Conservation (phyloP, 2,888 invertebrate species). For the Carcina quercana region DNA sequence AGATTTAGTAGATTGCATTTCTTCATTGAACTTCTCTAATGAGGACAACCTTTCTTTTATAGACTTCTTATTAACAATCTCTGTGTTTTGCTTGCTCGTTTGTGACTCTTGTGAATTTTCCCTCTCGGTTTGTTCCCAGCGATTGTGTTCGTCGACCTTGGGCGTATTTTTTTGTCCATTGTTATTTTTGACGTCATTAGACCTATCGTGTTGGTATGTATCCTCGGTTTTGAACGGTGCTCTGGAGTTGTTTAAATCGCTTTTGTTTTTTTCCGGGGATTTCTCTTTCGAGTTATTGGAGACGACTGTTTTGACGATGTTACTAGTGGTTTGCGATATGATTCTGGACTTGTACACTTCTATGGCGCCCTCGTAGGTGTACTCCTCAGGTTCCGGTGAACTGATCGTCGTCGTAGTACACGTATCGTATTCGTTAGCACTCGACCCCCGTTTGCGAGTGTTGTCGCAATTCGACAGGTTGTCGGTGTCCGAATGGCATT, state of each 20-base stretch:
- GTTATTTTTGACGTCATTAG: conserved; percentile 54
- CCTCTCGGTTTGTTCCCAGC: conserved; percentile 88
- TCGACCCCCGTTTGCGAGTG: conserved; percentile 65
- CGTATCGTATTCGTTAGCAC: conserved; percentile 78
- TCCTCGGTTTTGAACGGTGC: conserved; percentile 76
- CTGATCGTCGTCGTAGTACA: conserved; percentile 79
- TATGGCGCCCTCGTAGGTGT: conserved; percentile 91
- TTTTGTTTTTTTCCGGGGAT: conserved; percentile 54
- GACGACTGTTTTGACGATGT: conserved; percentile 57
- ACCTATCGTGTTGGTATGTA: conserved; percentile 71
- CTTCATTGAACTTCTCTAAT: conserved; percentile 79
- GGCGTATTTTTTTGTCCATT: conserved; percentile 76
- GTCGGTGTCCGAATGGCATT: conserved; percentile 69
- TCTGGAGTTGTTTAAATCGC: conserved; percentile 63
- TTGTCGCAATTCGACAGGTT: conserved; percentile 62
- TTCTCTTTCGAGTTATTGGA: conserved; percentile 62
- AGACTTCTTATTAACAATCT: conserved; percentile 78
- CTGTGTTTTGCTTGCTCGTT: conserved; percentile 73
- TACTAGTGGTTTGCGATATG: conserved; percentile 74
- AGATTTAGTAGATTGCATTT: conserved; percentile 58
- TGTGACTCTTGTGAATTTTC: conserved; percentile 73
- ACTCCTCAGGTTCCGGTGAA: conserved; percentile 83
- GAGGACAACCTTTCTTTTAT: conserved; percentile 83
- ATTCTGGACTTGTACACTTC: conserved; percentile 89
- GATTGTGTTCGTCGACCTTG: conserved; percentile 88